Evolutionary conservation across 2,888 invertebrate genomes (phyloP).

Genomic region (Diarsia mendica): DNA sequence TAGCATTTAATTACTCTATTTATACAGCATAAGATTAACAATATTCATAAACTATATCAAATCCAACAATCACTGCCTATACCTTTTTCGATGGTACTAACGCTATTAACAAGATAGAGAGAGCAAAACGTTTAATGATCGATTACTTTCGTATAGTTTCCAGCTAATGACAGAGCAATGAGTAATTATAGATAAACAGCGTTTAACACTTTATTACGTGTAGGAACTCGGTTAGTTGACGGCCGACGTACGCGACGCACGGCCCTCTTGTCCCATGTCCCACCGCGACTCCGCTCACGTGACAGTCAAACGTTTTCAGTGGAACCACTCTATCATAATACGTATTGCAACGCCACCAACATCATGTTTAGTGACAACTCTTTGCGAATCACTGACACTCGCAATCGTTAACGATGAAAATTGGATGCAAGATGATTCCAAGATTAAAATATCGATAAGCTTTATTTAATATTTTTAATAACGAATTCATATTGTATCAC

Average conservation of each 20-base stretch:
- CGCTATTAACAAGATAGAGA: conserved; percentile 87
- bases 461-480: conserved; percentile 81
- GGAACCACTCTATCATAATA: conserved; percentile 25
- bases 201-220: conserved; percentile 71
- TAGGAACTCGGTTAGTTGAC: conserved; percentile 81
- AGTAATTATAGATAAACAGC: conserved; percentile 75
- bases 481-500: conserved; percentile 82
- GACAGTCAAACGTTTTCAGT: conserved; percentile 51
- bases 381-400: conserved; percentile 24
- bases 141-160: conserved; percentile 75
- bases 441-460: conserved; percentile 80
- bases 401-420: conserved; percentile 56
- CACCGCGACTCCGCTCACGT: conserved; percentile 44
- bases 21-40: conserved; percentile 90
- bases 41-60: conserved; percentile 91
- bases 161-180: conserved; percentile 77
- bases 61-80: conserved; percentile 90
- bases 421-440: conserved; percentile 65
- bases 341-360: conserved; percentile 16
- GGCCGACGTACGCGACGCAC: conserved; percentile 9
- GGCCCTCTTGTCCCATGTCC: conserved; percentile 16
- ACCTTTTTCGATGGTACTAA: conserved; percentile 88
- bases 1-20: conserved; percentile 90
- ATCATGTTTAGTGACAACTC: conserved; percentile 18
- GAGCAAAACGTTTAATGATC: conserved; percentile 86